A percentile compares a stretch with the other conserved stretches of the same genome.
Conservation (phyloP, 2,888 invertebrate genomes). For the Cantharis nigra region DNA sequence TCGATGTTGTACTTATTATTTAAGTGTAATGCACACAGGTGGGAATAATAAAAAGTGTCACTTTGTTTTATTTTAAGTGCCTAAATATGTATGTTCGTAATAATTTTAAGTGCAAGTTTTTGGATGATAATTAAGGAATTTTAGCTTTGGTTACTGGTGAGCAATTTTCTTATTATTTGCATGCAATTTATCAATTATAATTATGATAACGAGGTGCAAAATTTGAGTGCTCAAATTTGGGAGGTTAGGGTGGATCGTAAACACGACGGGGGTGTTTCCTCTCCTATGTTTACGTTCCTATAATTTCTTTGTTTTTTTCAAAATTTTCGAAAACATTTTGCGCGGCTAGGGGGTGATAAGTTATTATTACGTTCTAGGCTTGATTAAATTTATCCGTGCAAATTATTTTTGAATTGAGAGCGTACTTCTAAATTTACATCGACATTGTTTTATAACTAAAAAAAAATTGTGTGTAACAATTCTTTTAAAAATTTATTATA, state of each 20-base stretch:
- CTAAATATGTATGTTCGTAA: slow-evolving; percentile 9
- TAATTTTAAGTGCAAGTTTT: slow-evolving; percentile 10
- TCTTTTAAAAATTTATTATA: neutral
- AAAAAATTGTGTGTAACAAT: neutral
- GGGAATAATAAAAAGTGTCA: neutral
- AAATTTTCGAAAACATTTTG: neutral
- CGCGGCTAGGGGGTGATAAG: neutral
- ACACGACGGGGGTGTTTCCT: slow-evolving; percentile 1
- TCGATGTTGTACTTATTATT: slow-evolving; percentile 7
- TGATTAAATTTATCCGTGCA: neutral
- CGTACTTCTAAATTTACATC: neutral
- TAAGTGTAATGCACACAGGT: neutral
- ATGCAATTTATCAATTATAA: slow-evolving; percentile 5
- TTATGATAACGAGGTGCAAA: neutral
- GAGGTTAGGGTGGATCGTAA: neutral
- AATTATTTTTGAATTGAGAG: slow-evolving; percentile 3
- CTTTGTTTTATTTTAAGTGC: slow-evolving; percentile 7
- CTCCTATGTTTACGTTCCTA: neutral
- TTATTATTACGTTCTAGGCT: neutral
- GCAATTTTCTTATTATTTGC: slow-evolving; percentile 11
- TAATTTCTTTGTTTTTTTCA: neutral
- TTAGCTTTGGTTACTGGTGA: slow-evolving; percentile 10
- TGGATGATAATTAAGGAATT: slow-evolving; percentile 1
- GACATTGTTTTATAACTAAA: neutral
- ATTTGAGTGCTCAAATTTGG: neutral